phyloP scores from a whole-genome alignment of 2,888 invertebrate species.

The Pollenia amentaria region DNA sequence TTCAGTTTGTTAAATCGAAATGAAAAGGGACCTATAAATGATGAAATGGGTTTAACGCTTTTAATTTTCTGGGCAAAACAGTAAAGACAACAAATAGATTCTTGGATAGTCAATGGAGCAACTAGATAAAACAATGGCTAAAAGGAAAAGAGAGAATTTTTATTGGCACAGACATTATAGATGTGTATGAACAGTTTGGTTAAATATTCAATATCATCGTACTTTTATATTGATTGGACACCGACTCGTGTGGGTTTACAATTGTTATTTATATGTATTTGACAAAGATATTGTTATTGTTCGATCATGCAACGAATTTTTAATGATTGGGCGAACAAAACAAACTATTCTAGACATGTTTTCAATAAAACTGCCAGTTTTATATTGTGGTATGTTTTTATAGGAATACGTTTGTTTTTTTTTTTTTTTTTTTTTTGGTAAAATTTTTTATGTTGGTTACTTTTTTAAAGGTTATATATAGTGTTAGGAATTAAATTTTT shows the following conservation, averaged over 20 bases:
- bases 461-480: conserved; percentile 50
- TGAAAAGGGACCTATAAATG: conserved; percentile 71
- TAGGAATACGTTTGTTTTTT: conserved; percentile 7
- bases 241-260: conserved; percentile 47
- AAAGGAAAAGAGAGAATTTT: conserved; percentile 26
- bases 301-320: conserved; percentile 66
- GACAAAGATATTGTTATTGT: conserved; percentile 67
- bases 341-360: background rate
- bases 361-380: background rate
- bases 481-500: background rate
- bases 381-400: conserved; percentile 6
- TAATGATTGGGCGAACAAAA: conserved; percentile 54
- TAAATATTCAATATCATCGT: conserved; percentile 60
- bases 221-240: conserved; percentile 59
- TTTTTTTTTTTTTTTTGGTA: too few species aligned
- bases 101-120: conserved; percentile 43
- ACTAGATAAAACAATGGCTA: conserved; percentile 24
- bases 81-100: conserved; percentile 39
- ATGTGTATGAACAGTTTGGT: conserved; percentile 24
- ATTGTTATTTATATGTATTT: conserved; percentile 29
- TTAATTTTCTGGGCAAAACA: conserved; percentile 75
- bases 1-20: conserved; percentile 45
- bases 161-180: conserved; percentile 11
- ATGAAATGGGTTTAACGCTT: conserved; percentile 74
- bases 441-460: background rate